phyloP scores from a whole-genome alignment of 53 echinoderm and acorn worm genomes.

The Holothuria leucospilota region DNA sequence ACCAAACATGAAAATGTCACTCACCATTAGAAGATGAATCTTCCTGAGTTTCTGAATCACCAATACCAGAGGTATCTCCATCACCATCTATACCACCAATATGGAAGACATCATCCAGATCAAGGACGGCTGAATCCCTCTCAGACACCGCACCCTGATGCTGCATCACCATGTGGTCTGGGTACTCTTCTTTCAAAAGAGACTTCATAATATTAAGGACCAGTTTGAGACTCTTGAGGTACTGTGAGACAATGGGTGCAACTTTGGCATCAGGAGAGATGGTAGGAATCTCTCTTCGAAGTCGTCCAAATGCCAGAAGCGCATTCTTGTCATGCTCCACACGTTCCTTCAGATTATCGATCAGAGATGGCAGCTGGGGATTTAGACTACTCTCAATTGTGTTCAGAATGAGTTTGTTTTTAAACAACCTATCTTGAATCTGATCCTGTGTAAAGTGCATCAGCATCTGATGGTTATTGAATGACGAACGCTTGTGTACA shows the following conservation, averaged over 20 bases:
- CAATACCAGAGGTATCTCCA: conserved; percentile 36
- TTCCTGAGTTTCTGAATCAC: conserved; percentile 46
- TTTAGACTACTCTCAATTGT: conserved; percentile 81
- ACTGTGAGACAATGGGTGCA: conserved; percentile 85
- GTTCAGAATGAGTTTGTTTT: conserved; percentile 91
- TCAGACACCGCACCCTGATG: conserved; percentile 31
- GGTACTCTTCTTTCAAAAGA: conserved; percentile 77
- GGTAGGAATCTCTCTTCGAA: conserved; percentile 82
- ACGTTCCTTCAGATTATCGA: conserved; percentile 78
- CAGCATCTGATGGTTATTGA: conserved; percentile 82
- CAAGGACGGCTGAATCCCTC: conserved; percentile 28
- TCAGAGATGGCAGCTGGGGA: conserved; percentile 73
- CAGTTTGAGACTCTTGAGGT: conserved; percentile 72
- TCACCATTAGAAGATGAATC: conserved; percentile 42
- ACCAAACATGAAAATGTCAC: background rate
- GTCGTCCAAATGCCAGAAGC: conserved; percentile 80
- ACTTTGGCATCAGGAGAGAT: conserved; percentile 86
- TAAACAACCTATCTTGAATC: conserved; percentile 84
- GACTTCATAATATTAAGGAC: conserved; percentile 77
- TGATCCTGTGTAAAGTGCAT: conserved; percentile 82
- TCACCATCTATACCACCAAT: conserved; percentile 2
- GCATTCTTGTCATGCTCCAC: conserved; percentile 94
- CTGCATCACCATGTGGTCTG: conserved; percentile 62
- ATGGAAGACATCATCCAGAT: conserved; percentile 47
- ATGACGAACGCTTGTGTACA: conserved; percentile 54